Evolutionary conservation across 2,888 invertebrate species (phyloP), one percentile per base, ranked within the genome.

Genomic region (Onthophagus sagittarius): DNA sequence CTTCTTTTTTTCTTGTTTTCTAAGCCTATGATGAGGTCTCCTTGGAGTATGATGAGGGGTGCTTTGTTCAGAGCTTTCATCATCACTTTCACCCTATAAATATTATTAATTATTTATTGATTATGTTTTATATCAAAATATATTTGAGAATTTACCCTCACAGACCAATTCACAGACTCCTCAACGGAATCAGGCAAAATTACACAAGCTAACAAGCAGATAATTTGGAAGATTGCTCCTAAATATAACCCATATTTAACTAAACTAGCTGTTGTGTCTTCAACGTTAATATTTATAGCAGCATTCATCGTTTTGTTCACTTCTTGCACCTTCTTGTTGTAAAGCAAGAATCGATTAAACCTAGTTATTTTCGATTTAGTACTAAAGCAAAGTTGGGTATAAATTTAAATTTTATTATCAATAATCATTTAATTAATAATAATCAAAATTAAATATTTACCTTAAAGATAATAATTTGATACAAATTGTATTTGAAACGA

Each of bases 191-290:
- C 90, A n/a, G 92, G 91, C 75, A 94, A 88, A 74, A 94, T 89
- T 69, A 96, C 91, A 77, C 95, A 94, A 15, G 95, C 94, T 70
- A 93, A 88, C 76, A 97, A 88, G 81, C 96, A 96, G 15, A 93
- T 86, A 73, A 96, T 85, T 85, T 96, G 96, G 81, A 96, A 96
- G n/a, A 94, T 88, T 13, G 96, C 96, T 4, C 95, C 95, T 62
- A 95, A 86, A 81, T 95, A 95, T 4, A 96, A 86, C 11, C 96
- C 95, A 84, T 93, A 93, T 39, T 93, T 89, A 33, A 95, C 89
- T 74, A 94, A 86, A 13, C 91, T 90, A 76, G 92, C 92, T 80
- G 94, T 89, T 79, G 93, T 85, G 82, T 93, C 93, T 84, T 93
- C 92, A 31, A 89, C 88, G 2, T 88, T 89, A 78, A 90, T 89